These are phyloP conservation scores for Acrobasis repandana DNA, from an alignment of 2,888 invertebrate genomes.

Conservation along the genomic window DNA sequence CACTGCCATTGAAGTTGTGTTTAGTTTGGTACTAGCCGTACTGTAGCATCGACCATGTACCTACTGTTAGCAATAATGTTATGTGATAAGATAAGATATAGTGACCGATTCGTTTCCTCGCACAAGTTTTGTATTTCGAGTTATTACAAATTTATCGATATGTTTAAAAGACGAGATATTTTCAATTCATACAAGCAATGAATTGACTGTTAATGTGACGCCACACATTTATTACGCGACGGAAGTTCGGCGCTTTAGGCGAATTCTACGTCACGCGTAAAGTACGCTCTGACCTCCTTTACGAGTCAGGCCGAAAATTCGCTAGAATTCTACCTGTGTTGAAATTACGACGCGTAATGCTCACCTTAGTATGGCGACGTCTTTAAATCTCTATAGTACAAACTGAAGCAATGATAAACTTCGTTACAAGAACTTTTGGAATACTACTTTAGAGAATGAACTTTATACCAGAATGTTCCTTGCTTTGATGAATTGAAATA, in stretches of 20 bases:
- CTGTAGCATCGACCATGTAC: constrained; percentile 51
- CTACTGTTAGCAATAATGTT: constrained; percentile 68
- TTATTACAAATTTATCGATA: constrained; percentile 19
- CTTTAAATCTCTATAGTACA: constrained; percentile 12
- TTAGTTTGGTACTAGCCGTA: constrained; percentile 35
- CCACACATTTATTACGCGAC: not conserved
- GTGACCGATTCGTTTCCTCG: constrained; percentile 55
- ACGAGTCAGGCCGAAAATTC: not conserved
- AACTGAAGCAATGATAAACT: constrained; percentile 13
- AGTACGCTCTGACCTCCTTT: no score
- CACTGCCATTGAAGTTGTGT: constrained; percentile 66
- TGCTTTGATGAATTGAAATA: constrained; percentile 16
- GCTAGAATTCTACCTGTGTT: not conserved
- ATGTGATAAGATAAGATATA: constrained; percentile 71
- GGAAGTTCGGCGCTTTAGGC: no score
- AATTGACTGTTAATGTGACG: not conserved
- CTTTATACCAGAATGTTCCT: constrained; percentile 7
- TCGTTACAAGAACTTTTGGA: not conserved
- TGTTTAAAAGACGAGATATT: not conserved
- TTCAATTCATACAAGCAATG: constrained; percentile 17
- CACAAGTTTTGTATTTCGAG: constrained; percentile 51
- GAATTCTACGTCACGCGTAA: no score
- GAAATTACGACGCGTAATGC: not conserved
- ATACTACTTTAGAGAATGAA: not conserved
- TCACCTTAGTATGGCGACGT: not conserved